These are phyloP conservation scores for Drosophila triauraria DNA, from an alignment of 1,140 invertebrate species.

Conservation along the genomic window DNA sequence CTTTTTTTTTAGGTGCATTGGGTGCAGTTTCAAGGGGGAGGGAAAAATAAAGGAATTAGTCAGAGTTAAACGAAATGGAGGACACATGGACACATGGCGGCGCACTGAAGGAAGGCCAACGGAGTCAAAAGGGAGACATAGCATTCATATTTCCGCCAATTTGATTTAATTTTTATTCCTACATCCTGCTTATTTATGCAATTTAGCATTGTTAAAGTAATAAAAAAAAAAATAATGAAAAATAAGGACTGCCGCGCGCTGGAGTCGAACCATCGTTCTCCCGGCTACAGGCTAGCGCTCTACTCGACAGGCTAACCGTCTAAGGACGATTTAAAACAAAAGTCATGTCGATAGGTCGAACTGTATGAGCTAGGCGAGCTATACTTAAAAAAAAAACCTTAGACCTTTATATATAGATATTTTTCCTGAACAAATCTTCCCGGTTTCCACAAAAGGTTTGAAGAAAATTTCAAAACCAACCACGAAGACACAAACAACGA, in stretches of 20 bases:
- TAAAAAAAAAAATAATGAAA: no score
- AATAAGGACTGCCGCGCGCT: no score
- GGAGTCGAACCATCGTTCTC: no score
- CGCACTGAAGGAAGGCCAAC: neutral
- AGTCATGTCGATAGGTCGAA: no score
- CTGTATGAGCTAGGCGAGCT: no score
- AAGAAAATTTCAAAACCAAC: neutral
- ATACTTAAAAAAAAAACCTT: no score
- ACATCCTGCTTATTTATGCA: neutral
- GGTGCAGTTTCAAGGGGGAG: neutral
- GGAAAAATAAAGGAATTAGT: slow-evolving; percentile 23
- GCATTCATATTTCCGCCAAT: no score
- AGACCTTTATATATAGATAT: no score
- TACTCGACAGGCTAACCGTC: no score
- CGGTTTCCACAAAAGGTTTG: neutral
- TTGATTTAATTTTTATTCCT: no score
- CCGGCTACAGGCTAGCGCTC: no score
- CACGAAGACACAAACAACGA: neutral
- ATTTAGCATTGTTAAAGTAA: neutral
- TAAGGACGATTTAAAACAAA: no score
- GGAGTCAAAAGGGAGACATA: neutral
- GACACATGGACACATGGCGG: neutral
- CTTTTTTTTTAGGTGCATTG: slow-evolving; percentile 75
- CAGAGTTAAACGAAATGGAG: neutral
- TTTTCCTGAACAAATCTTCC: neutral